Conservation (phyloP, 2,113 vertebrate genomes). For the Ariopsis seemanni region DNA sequence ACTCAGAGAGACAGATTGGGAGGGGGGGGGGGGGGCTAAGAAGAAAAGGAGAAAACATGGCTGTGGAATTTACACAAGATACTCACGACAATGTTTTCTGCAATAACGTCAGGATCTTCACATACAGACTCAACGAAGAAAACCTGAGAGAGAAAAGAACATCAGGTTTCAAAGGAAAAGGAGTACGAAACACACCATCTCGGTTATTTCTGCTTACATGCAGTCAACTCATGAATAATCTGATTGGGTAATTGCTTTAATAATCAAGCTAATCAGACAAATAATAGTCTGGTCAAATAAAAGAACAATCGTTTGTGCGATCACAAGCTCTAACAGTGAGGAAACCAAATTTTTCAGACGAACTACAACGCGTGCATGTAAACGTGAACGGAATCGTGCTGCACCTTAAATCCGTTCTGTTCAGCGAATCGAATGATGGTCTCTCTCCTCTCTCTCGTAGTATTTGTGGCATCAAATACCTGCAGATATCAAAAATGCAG, state of each 20-base stretch:
- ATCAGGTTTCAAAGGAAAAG: neutral
- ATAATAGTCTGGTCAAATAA: neutral
- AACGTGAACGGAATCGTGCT: neutral
- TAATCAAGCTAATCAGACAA: neutral
- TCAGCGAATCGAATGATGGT: constrained; percentile 93
- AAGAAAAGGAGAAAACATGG: neutral
- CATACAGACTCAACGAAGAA: constrained; percentile 98
- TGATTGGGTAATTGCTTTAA: neutral
- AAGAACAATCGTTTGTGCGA: neutral
- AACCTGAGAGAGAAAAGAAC: constrained; percentile 70
- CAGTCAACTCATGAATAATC: neutral
- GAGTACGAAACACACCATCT: neutral
- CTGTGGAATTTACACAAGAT: neutral
- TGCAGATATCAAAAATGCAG: constrained; percentile 53
- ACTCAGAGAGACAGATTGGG: too few relatives aligned
- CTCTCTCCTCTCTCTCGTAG: constrained; percentile 90
- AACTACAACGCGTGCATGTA: neutral
- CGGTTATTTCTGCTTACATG: neutral
- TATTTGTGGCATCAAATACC: constrained; percentile 99
- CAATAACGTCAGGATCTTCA: constrained; percentile 94
- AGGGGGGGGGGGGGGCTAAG: neutral
- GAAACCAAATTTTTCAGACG: neutral
- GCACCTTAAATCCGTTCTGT: constrained; percentile 95
- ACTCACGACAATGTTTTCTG: constrained; percentile 95
- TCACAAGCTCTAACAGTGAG: neutral